These are phyloP conservation scores for Ommatoiulus sabulosus DNA, from an alignment of 2,888 invertebrate genomes.

Conservation along the genomic window DNA sequence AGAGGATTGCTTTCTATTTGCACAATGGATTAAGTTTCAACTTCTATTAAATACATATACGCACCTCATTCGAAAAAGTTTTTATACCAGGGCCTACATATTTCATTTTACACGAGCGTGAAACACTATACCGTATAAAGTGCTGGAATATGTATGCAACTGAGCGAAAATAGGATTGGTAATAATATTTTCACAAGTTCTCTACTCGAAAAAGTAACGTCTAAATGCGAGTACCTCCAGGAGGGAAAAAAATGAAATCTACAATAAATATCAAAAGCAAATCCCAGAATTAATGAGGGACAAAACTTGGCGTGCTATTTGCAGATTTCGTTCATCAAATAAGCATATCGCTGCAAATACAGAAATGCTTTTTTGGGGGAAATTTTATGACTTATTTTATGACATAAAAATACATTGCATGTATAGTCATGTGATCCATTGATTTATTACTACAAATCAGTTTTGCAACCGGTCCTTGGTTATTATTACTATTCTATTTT, in stretches of 20 bases:
- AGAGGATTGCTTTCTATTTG: constrained; percentile 54
- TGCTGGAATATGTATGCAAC: not conserved
- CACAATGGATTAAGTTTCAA: constrained; percentile 52
- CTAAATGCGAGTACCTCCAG: not conserved
- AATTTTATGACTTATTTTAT: not conserved
- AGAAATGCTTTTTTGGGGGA: not conserved
- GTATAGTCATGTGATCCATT: not conserved
- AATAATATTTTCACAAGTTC: constrained; percentile 5
- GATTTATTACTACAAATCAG: not conserved
- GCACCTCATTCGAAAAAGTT: constrained; percentile 23
- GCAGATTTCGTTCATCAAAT: not conserved
- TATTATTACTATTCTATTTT: too few relatives aligned
- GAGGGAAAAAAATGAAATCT: not conserved
- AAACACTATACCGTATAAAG: not conserved
- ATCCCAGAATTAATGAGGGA: constrained; percentile 15
- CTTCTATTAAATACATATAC: constrained; percentile 50
- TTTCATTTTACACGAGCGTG: not conserved
- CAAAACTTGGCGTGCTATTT: not conserved
- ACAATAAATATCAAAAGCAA: not conserved
- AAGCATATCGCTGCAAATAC: not conserved
- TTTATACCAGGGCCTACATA: not conserved
- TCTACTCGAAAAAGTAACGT: not conserved
- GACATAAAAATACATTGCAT: not conserved
- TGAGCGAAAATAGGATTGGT: constrained; percentile 1
- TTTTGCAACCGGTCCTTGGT: not conserved